These are phyloP conservation scores for Montipora efflorescens DNA, from an alignment of 64 coral and sea anemone species.

Conservation along the genomic window DNA sequence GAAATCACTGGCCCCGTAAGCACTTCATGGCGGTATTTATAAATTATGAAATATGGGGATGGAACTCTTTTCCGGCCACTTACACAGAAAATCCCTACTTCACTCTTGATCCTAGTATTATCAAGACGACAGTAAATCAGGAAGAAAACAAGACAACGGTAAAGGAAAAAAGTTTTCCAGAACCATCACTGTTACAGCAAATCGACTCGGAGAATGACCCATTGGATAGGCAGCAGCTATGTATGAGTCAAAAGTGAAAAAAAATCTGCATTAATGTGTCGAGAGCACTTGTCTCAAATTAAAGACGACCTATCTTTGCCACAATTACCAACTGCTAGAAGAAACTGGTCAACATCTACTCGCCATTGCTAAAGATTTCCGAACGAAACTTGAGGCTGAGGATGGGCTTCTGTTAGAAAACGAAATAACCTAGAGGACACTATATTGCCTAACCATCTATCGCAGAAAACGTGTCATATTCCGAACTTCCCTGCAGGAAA, in stretches of 20 bases:
- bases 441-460: neutral
- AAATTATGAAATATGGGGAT: conserved; percentile 33
- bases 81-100: conserved; percentile 47
- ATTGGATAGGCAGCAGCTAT: neutral
- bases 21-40: conserved; percentile 57
- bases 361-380: conserved; percentile 1
- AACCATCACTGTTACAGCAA: neutral
- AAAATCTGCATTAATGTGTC: conserved; percentile 36
- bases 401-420: conserved; percentile 40
- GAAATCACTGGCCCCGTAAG: conserved; percentile 51
- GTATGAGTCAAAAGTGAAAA: conserved; percentile 3
- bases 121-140: conserved; percentile 12
- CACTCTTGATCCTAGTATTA: conserved; percentile 33
- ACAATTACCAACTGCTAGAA: neutral
- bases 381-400: conserved; percentile 21
- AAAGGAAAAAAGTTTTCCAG: neutral
- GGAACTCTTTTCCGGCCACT: neutral
- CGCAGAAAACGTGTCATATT: neutral
- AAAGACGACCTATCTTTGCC: conserved; percentile 47
- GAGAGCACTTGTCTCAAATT: conserved; percentile 22
- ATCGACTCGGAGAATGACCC: neutral
- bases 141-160: conserved; percentile 1
- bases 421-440: conserved; percentile 1
- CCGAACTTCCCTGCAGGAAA: conserved; percentile 29
- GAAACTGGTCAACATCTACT: conserved; percentile 33